phyloP scores from a whole-genome alignment of 2,113 vertebrate species.

The Porphyrio hochstetteri region DNA sequence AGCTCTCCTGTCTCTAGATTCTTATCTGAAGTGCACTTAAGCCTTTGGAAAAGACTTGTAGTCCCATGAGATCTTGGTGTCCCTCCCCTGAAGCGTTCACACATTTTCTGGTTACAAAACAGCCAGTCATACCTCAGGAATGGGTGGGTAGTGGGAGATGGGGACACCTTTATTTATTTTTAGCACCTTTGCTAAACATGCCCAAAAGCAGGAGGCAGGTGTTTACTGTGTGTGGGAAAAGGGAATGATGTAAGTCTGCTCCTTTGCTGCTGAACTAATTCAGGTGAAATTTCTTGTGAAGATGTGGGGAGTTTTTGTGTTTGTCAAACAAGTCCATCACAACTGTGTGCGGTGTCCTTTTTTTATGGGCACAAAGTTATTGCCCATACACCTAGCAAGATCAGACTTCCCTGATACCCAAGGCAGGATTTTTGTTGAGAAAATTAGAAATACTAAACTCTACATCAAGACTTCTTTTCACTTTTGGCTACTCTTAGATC shows the following conservation, averaged over 20 bases:
- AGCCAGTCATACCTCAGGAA: not conserved
- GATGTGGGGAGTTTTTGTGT: not conserved
- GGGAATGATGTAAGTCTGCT: not conserved
- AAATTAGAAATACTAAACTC: not conserved
- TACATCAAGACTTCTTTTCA: not conserved
- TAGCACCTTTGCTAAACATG: not conserved
- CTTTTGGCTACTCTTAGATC: not conserved
- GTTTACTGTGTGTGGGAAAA: not conserved
- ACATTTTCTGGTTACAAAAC: not conserved
- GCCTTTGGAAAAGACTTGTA: not conserved
- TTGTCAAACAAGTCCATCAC: not conserved
- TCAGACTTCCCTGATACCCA: not conserved
- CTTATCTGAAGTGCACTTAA: slow-evolving; percentile 12
- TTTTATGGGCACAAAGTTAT: not conserved
- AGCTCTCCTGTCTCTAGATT: slow-evolving; percentile 12
- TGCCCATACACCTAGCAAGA: not conserved
- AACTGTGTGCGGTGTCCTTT: not conserved
- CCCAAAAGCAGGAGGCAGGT: not conserved
- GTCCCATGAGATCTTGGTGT: not conserved
- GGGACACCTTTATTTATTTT: not conserved
- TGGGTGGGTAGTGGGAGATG: not conserved
- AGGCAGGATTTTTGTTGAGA: not conserved
- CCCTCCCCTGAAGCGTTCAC: not conserved
- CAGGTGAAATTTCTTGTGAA: not conserved
- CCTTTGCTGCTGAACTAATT: not conserved